Evolutionary conservation across 2,113 vertebrate species (phyloP).

Genomic region (Ictalurus furcatus): DNA sequence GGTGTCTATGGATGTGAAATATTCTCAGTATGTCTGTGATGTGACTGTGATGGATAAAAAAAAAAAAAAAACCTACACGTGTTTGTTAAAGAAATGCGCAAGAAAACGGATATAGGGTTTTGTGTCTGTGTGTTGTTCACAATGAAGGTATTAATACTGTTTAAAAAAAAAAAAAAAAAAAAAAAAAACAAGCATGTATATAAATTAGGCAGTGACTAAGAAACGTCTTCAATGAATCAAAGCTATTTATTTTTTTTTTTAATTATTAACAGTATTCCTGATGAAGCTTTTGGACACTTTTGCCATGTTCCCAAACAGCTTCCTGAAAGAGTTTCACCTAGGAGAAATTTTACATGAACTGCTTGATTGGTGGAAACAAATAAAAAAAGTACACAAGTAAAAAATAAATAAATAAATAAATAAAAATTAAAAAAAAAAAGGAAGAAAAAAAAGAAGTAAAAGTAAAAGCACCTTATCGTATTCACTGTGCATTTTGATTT

Average conservation of each 20-base stretch:
- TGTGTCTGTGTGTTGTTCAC: background rate
- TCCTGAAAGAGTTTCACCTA: background rate
- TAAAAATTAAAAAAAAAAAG: background rate
- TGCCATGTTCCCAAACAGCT: background rate
- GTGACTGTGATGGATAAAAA: background rate
- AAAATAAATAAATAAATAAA: background rate
- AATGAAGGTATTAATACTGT: background rate
- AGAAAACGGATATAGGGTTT: background rate
- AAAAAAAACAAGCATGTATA: background rate
- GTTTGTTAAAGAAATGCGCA: too few relatives aligned
- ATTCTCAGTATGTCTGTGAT: background rate
- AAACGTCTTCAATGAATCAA: background rate
- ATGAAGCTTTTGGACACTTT: too few relatives aligned
- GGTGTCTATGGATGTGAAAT: background rate
- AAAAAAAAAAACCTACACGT: background rate
- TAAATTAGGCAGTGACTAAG: background rate
- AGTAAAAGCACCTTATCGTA: too few relatives aligned
- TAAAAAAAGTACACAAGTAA: background rate
- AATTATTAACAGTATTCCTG: too few relatives aligned
- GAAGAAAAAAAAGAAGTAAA: too few relatives aligned
- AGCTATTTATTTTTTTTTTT: background rate
- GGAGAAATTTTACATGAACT: background rate
- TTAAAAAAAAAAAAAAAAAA: background rate
- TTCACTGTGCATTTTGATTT: too few relatives aligned
- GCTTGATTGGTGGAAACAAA: background rate